Conservation (phyloP, 2,113 vertebrate genomes). For the Myxocyprinus asiaticus region DNA sequence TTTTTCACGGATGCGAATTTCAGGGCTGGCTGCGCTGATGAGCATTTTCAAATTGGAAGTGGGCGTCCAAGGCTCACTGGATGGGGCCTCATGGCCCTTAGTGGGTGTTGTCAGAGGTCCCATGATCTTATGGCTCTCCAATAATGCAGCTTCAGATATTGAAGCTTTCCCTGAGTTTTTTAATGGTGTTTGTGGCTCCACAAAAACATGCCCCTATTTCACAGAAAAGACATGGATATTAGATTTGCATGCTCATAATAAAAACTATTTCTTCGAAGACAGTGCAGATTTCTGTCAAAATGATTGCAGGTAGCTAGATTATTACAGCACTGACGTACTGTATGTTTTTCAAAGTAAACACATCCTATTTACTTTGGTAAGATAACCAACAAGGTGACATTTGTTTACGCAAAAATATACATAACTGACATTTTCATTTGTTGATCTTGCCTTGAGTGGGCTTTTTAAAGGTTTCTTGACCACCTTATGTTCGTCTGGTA, state of each 20-base stretch:
- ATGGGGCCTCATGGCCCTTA: conserved; percentile 76
- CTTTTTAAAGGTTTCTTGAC: conserved; percentile 36
- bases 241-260: not conserved
- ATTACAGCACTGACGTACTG: not conserved
- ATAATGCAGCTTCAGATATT: conserved; percentile 52
- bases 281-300: no score
- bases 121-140: conserved; percentile 68
- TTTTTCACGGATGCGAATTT: conserved; percentile 91
- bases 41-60: conserved; percentile 97
- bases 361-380: not conserved
- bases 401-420: not conserved
- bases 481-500: conserved; percentile 39
- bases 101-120: conserved; percentile 85
- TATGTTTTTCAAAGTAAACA: not conserved
- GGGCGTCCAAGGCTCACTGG: conserved; percentile 92
- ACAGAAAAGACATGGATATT: conserved; percentile 3
- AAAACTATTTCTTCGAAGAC: no score
- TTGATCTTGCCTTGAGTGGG: not conserved
- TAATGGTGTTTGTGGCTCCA: conserved; percentile 64
- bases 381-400: not conserved
- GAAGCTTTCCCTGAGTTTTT: conserved; percentile 70
- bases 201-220: conserved; percentile 75
- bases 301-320: no score
- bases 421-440: conserved; percentile 51
- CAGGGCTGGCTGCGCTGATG: conserved; percentile 63